Evolutionary conservation across 2,113 vertebrate species (phyloP), one percentile per base, ranked within the genome.

Genomic region (Myocastor coypus): DNA sequence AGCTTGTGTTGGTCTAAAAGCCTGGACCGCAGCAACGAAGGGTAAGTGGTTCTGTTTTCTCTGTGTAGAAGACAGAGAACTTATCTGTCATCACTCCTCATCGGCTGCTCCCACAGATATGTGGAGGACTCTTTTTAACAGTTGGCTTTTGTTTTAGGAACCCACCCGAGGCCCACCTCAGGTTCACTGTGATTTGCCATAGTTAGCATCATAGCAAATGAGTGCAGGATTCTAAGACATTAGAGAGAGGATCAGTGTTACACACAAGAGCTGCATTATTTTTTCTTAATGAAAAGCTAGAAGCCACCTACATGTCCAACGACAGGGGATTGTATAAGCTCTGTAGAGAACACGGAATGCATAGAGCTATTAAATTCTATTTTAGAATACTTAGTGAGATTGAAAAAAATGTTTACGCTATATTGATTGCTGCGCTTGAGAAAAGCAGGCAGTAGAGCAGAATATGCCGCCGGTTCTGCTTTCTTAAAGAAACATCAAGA

Each of bases 371-470:
- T 59, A 22, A 75, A 84, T 84, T 61, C 46, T 46, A 61, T 90
- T 89, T 91, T 64, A 78, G 80, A 82, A 87, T 81, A 52, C 46
- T 82, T 83, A 77, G 89, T 89, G 77, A 96, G 30, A 75, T 34
- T 30, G 55, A 59, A n/a, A 86, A 86, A 86, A 84, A 37, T 37
- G 5, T 63, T 86, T 71, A 16, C 13, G 61, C 20, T 57, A 52
- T 40, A 55, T 32, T 12, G 64, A 64, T 46, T 12, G 10, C 81
- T 55, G 14, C 16, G 0, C 90, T 96, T 42, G 2, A 37, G 34
- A 83, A 88, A 88, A 87, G 24, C 2, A 59, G 46, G n/a, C 22
- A 57, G 5, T 55, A 3, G 34, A 80, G 55, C 26, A 13, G 61
- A 88, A 55, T 37, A 26, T n/a, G 34, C 34, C 82, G 22, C 42